Evolutionary conservation across 2,113 vertebrate genomes (phyloP).

Genomic region (Corydoras sp.): DNA sequence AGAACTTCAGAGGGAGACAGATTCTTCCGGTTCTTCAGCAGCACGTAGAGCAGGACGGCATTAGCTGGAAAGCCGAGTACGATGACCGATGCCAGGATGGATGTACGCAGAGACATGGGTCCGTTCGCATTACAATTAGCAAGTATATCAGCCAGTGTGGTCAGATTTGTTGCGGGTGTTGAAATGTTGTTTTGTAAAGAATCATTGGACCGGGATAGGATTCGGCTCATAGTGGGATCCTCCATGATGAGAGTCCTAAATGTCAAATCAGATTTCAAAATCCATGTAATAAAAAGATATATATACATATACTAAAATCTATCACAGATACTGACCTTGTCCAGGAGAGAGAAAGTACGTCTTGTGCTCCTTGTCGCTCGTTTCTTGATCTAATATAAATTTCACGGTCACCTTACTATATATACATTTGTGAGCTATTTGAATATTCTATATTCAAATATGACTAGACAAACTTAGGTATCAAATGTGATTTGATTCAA

Average conservation of each 20-base stretch:
- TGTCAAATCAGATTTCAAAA: too few species aligned
- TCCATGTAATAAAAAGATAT: too few species aligned
- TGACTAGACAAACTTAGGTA: neutral
- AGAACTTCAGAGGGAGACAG: constrained; percentile 46
- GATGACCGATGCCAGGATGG: constrained; percentile 32
- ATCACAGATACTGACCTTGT: neutral
- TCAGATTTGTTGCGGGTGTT: neutral
- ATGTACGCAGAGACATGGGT: neutral
- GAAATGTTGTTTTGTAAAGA: neutral
- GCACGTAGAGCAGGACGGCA: constrained; percentile 36
- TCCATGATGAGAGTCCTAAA: neutral
- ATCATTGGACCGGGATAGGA: neutral
- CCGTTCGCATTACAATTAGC: neutral
- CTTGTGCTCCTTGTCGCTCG: neutral
- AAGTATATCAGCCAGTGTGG: constrained; percentile 4
- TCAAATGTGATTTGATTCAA: neutral
- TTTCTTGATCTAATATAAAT: too few species aligned
- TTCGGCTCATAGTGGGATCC: neutral
- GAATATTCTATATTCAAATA: neutral
- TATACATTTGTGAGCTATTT: neutral
- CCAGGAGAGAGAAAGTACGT: neutral
- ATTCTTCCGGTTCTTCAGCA: constrained; percentile 30
- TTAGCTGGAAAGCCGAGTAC: constrained; percentile 35
- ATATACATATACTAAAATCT: neutral
- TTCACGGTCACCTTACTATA: neutral